phyloP scores from a whole-genome alignment of 2,113 vertebrate genomes.

The Pteropus alecto region DNA sequence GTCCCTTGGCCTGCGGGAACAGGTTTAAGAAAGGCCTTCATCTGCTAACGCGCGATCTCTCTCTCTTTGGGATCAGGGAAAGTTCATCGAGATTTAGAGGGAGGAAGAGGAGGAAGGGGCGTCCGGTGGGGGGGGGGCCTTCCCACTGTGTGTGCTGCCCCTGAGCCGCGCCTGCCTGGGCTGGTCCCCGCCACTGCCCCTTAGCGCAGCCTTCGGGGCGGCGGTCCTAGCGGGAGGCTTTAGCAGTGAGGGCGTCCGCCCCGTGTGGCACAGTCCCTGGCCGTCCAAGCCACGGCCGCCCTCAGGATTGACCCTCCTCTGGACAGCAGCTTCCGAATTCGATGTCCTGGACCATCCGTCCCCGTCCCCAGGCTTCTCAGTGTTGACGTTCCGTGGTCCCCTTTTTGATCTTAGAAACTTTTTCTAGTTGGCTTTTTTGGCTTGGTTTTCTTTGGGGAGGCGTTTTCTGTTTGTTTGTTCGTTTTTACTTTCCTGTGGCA shows the following conservation, averaged over 20 bases:
- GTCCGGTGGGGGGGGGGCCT: neutral
- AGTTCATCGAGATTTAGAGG: neutral
- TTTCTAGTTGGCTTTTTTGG: neutral
- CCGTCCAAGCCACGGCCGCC: neutral
- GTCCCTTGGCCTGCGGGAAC: neutral
- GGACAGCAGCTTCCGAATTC: neutral
- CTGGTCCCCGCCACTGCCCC: neutral
- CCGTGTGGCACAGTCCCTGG: fast-evolving
- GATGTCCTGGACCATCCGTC: neutral
- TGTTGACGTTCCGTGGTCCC: fast-evolving
- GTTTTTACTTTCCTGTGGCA: neutral
- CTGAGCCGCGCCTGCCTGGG: fast-evolving
- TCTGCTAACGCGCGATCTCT: neutral
- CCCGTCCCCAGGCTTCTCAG: neutral
- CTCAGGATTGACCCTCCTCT: neutral
- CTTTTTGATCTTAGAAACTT: neutral
- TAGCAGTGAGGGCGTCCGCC: neutral
- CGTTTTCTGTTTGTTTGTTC: neutral
- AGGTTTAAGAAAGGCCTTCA: neutral
- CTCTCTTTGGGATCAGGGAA: neutral
- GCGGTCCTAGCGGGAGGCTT: fast-evolving
- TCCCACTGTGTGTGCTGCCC: fast-evolving
- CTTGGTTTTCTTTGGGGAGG: too few species aligned
- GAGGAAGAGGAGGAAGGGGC: neutral
- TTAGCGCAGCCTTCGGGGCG: neutral